phyloP scores from a whole-genome alignment of 2,113 vertebrate species.

The Erinaceus europaeus region DNA sequence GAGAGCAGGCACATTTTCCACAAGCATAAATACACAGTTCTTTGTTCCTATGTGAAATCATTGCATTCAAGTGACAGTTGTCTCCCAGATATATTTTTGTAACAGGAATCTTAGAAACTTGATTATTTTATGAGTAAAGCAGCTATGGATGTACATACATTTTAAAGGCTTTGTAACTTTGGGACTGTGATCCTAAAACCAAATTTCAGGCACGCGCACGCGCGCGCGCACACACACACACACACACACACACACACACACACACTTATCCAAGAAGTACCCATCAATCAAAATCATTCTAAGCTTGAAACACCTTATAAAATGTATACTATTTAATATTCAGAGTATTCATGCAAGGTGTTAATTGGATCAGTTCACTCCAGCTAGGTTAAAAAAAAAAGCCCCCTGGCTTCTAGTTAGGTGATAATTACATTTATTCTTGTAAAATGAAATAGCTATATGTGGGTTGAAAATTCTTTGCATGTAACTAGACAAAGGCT shows the following conservation, averaged over 20 bases:
- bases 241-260: too few species aligned
- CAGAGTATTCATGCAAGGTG: conserved; percentile 39
- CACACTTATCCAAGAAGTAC: neutral
- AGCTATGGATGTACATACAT: too few species aligned
- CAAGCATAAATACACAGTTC: too few species aligned
- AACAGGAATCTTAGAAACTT: too few species aligned
- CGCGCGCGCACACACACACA: too few species aligned
- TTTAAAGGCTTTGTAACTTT: neutral
- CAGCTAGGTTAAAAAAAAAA: conserved; percentile 59
- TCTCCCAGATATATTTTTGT: too few species aligned
- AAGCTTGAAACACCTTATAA: neutral
- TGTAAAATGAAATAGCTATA: neutral
- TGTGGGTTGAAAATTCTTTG: conserved; percentile 47
- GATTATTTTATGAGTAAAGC: too few species aligned
- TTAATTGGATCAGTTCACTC: conserved; percentile 73
- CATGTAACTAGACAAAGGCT: conserved; percentile 48
- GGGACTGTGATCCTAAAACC: neutral
- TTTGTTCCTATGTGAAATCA: too few species aligned
- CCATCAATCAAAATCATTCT: conserved; percentile 13
- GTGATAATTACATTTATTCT: conserved; percentile 58
- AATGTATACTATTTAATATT: conserved; percentile 36
- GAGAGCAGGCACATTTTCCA: too few species aligned
- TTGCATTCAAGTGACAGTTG: too few species aligned
- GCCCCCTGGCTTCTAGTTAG: conserved; percentile 52
- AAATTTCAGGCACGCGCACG: neutral